Evolutionary conservation across 2,888 invertebrate species (phyloP), one percentile per base, ranked within the genome.

Genomic region (Heteromyza rotundicornis): DNA sequence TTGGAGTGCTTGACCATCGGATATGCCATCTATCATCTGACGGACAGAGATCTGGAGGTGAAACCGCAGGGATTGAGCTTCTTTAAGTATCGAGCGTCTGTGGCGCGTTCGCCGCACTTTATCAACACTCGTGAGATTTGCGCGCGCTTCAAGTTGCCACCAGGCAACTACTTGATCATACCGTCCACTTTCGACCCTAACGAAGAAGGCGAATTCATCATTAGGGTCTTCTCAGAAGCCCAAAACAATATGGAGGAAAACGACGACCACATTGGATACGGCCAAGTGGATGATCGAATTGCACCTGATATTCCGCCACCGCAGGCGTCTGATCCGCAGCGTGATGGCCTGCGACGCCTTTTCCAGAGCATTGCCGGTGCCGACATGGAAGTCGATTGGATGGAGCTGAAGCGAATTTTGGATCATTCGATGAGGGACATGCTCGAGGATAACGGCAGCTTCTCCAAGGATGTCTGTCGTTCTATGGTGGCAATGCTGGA

Each of bases 181-280:
- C 98, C 99, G 2, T 96, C 96, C 60, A 97, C 98, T 0, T 98
- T 96, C 83, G 97, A 98, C 69, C 94, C 97, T 0, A 91, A 96
- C 70, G 94, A 97, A 78, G 96, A 98, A 77, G 98, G 96, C 27
- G 96, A 98, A 82, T 99, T 98, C 82, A 86, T 99, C 68, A 86
- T 99, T 58, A 87, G 99, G 73, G 92, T 98, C 68, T 99, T 96
- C 89, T 94, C 96, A 32, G 98, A 98, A 84, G 91, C 92, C 75
- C 86, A 88, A 79, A 94, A 92, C 78, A 89, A 91, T 77, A 91
- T 95, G 91, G 89, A 91, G 93, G 95, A 95, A 82, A 92, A 95
- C 76, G 96, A 96, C 79, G 92, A 95, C 80, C 89, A 91, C 74
- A 89, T 96, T 68, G 92, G 93, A 60, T 89, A 93, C 80, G 91